Conservation (phyloP, 35 echinoderm and acorn worm genomes). For the Apostichopus californicus region DNA sequence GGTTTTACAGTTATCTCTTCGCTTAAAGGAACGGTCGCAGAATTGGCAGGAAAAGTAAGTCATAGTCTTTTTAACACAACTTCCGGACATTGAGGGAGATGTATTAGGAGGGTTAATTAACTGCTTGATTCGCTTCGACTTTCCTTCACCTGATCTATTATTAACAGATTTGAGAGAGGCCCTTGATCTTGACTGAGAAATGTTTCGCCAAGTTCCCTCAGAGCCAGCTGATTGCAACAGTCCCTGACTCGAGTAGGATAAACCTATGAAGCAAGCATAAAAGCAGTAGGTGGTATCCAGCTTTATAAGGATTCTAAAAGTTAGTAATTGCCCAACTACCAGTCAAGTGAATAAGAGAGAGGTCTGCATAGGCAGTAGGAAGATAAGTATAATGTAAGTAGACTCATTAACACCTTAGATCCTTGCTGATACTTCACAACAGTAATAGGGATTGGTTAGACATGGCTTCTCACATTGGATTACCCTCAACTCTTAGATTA, state of each 20-base stretch:
- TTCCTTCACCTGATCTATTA: background rate
- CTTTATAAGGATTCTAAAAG: background rate
- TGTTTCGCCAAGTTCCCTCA: background rate
- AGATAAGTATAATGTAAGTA: no score
- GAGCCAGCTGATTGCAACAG: background rate
- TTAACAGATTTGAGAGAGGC: background rate
- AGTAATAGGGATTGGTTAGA: no score
- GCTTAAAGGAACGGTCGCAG: background rate
- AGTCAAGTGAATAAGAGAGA: no score
- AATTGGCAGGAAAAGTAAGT: conserved; percentile 3
- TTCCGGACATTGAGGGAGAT: no score
- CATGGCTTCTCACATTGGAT: no score
- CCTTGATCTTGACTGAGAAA: background rate
- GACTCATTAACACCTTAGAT: no score
- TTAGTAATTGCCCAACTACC: background rate
- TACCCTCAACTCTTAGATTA: no score
- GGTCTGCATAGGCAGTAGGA: no score
- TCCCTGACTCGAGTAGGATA: background rate
- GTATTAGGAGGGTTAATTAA: background rate
- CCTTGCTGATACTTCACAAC: no score
- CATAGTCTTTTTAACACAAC: no score
- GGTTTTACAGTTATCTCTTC: background rate
- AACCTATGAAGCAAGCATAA: conserved; percentile 8
- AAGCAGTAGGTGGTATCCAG: background rate
- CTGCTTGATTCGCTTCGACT: background rate